Evolutionary conservation across 23 tunicate species (phyloP), one percentile per base, ranked within the genome.

Genomic region (Corella eumyota): DNA sequence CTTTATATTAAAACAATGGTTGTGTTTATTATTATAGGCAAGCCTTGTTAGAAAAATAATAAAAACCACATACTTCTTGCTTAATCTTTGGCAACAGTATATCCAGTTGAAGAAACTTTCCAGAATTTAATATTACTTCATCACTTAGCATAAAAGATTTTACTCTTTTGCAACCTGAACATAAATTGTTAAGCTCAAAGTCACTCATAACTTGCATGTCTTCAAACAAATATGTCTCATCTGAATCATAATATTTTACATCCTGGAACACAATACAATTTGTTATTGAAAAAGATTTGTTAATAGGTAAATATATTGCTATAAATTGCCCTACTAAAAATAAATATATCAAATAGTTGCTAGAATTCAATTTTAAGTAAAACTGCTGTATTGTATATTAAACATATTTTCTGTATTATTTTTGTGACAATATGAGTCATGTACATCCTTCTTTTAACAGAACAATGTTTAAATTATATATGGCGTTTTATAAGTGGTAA

Each of bases 121-220:
- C 95, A 19, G 88, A 74, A n/a, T 73, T 63, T 34, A 80, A 27
- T 45, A 84, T 27, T 32, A 29, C 64, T 7, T 65, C 23, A 32
- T 77, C 69, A n/a, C 34, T 44, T 11, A 85, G 69, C 49, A 53
- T 61, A 37, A 51, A 71, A 19, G 57, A 55, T 5, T 60, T 25
- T 1, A 84, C 62, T 5, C 65, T 40, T 4, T 36, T 36, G 33
- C 54, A 63, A 3, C 55, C 54, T 25, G 54, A 15, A 55, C 91
- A 90, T 13, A 86, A 66, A 0, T 62, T 58, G 37, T 92, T 93
- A n/a, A 93, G 37, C 53, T 93, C 95, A 65, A 84, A 93, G 64
- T 93, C 99, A 11, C 77, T 85, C 99, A 93, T 93, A 7, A 93
- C 99, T 62, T 85, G 71, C 86, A 93, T 72, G 65, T 93, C 99